These are phyloP conservation scores for Stomatorhinus ivindoensis DNA, from an alignment of 2,113 vertebrate genomes.

Conservation along the genomic window DNA sequence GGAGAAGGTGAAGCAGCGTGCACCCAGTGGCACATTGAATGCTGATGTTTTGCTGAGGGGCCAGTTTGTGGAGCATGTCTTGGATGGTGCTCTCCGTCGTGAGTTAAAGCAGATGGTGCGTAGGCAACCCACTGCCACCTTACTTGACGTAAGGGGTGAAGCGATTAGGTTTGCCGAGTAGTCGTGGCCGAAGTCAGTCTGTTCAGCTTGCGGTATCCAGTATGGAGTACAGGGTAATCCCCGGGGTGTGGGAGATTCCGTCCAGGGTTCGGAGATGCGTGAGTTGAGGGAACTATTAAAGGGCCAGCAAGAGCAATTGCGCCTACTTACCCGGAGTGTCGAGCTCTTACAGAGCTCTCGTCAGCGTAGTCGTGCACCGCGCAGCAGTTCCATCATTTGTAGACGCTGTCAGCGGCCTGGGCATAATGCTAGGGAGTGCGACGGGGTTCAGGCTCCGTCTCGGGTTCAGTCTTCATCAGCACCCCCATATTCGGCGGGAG, in stretches of 20 bases:
- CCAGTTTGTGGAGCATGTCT: conserved; percentile 24
- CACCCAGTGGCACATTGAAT: background rate
- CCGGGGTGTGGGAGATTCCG: background rate
- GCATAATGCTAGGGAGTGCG: conserved; percentile 24
- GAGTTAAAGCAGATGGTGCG: conserved; percentile 9
- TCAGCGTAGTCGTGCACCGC: background rate
- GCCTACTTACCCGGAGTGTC: conserved; percentile 4
- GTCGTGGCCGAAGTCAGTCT: conserved; percentile 6
- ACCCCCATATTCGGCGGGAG: background rate
- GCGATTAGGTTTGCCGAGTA: conserved; percentile 16
- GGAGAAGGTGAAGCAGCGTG: background rate
- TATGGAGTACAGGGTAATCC: background rate
- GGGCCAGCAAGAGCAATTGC: conserved; percentile 19
- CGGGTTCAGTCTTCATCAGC: background rate
- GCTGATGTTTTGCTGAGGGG: background rate
- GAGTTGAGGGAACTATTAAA: conserved; percentile 19
- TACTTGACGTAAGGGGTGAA: conserved; percentile 12
- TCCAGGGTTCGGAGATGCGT: background rate
- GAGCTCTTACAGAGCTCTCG: background rate
- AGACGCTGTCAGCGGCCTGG: background rate
- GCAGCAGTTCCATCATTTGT: background rate
- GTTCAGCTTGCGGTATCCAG: background rate
- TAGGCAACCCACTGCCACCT: background rate
- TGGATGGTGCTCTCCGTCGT: background rate
- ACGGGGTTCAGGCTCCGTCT: background rate